These are phyloP conservation scores for Colaptes auratus DNA, from an alignment of 2,113 vertebrate species.

Conservation along the genomic window DNA sequence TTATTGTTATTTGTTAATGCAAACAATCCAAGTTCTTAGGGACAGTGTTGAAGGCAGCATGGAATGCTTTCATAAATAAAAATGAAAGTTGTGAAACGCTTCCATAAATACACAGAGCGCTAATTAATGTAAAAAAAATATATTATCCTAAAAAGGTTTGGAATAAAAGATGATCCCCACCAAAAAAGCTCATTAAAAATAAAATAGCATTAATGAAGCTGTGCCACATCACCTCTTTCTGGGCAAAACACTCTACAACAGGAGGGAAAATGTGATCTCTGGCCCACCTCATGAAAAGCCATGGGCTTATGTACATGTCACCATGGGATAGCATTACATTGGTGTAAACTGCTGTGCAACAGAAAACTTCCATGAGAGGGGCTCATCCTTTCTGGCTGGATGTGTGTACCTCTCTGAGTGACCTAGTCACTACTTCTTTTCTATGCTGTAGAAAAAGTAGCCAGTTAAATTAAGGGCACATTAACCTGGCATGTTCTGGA, in stretches of 20 bases:
- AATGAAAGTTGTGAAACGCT: constrained; percentile 23
- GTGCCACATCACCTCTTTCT: background rate
- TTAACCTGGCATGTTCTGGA: background rate
- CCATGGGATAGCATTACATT: background rate
- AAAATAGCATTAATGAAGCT: background rate
- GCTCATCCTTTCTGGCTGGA: background rate
- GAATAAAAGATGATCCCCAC: background rate
- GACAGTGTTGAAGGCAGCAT: constrained; percentile 4
- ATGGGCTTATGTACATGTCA: background rate
- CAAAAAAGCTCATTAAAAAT: background rate
- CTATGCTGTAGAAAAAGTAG: background rate
- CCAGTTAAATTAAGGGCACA: background rate
- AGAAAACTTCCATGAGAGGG: background rate
- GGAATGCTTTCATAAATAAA: constrained; percentile 51
- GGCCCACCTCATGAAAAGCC: background rate
- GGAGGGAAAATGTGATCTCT: background rate
- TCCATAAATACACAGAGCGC: background rate
- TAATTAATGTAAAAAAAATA: constrained; percentile 24
- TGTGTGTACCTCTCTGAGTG: background rate
- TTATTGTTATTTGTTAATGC: constrained; percentile 42
- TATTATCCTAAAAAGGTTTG: background rate
- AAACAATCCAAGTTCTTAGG: constrained; percentile 35
- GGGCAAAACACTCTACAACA: background rate
- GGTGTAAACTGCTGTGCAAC: background rate
- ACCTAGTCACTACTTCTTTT: background rate